phyloP scores from a whole-genome alignment of 1,140 invertebrate genomes.

The Brachionus calyciflorus region DNA sequence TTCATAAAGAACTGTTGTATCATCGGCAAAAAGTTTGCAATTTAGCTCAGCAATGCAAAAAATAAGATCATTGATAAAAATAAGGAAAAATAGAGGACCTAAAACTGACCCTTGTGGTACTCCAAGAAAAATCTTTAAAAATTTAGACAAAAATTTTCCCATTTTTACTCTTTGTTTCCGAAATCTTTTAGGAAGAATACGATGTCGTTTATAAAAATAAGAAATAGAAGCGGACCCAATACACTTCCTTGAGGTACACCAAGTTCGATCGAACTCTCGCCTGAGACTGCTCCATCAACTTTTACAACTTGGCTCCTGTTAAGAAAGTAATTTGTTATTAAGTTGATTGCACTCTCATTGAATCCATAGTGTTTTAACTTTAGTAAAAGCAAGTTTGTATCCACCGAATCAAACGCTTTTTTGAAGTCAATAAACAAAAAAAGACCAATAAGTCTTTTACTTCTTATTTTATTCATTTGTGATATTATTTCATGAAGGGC shows the following conservation, averaged over 20 bases:
- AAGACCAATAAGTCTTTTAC: neutral
- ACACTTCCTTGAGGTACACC: conserved; percentile 26
- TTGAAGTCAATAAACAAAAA: conserved; percentile 27
- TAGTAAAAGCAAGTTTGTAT: neutral
- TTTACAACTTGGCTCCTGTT: conserved; percentile 21
- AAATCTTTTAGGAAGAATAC: neutral
- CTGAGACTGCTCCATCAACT: neutral
- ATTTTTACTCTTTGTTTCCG: too few relatives aligned
- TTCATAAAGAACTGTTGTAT: too few relatives aligned
- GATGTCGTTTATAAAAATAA: conserved; percentile 33
- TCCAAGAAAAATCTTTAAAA: too few relatives aligned
- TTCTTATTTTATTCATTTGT: neutral
- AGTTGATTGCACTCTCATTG: neutral
- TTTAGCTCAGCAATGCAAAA: too few relatives aligned
- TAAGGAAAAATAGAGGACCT: too few relatives aligned
- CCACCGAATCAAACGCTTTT: conserved; percentile 41
- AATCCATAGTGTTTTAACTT: conserved; percentile 1
- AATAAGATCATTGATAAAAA: too few relatives aligned
- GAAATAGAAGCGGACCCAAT: neutral
- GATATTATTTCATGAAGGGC: neutral
- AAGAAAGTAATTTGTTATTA: conserved; percentile 13
- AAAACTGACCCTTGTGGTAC: too few relatives aligned
- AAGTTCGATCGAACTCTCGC: neutral
- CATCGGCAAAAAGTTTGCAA: too few relatives aligned
- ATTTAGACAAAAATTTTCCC: too few relatives aligned